These are phyloP conservation scores for Nesoenas mayeri DNA, from an alignment of 2,113 vertebrate genomes.

Conservation along the genomic window DNA sequence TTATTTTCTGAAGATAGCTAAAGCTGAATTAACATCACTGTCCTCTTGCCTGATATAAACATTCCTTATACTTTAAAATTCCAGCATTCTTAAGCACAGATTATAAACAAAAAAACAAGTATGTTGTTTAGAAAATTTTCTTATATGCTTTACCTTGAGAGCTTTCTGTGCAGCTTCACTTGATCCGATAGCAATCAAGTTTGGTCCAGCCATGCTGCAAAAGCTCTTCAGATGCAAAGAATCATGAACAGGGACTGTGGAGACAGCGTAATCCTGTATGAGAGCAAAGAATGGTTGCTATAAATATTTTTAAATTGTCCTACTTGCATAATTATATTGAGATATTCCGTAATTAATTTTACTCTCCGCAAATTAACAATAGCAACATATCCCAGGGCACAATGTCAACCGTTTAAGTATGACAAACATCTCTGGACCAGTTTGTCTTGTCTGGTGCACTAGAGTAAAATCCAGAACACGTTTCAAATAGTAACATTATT, in stretches of 20 bases:
- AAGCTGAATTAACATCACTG: neutral
- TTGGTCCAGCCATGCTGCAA: slow-evolving; percentile 98
- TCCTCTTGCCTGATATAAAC: neutral
- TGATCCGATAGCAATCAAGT: slow-evolving; percentile 92
- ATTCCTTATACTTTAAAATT: neutral
- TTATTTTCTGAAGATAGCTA: neutral
- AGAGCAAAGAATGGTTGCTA: slow-evolving; percentile 36
- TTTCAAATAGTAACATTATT: neutral
- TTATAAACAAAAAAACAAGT: neutral
- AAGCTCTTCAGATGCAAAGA: slow-evolving; percentile 93
- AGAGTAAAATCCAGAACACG: neutral
- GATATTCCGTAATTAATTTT: neutral
- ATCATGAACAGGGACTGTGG: slow-evolving; percentile 87
- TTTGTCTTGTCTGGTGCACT: neutral
- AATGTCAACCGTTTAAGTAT: neutral
- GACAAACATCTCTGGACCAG: neutral
- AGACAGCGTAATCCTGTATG: slow-evolving; percentile 89
- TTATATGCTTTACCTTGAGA: slow-evolving; percentile 84
- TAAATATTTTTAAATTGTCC: neutral
- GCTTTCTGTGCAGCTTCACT: slow-evolving; percentile 93
- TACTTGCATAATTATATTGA: neutral
- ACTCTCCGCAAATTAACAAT: neutral
- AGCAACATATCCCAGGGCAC: neutral
- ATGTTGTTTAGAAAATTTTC: neutral
- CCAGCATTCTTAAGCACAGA: neutral